Evolutionary conservation across 2,113 vertebrate species (phyloP), one percentile per base, ranked within the genome.

Genomic region (Halichoerus grypus): DNA sequence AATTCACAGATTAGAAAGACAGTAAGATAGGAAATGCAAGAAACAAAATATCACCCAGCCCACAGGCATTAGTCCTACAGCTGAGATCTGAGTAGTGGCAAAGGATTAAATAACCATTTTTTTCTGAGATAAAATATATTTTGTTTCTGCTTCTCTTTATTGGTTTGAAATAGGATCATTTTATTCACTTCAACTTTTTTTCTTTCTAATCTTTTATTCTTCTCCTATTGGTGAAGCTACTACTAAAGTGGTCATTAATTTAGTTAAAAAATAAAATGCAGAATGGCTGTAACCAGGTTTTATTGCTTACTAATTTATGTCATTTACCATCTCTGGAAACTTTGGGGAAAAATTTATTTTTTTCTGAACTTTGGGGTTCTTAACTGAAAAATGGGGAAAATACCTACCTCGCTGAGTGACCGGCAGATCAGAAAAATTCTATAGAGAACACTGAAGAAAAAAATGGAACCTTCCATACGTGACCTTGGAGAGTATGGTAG

Each of bases 231-330:
- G 12, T 79, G 39, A 95, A n/a, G 5, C 9, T 81, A 55, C 15
- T 93, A 80, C 10, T 84, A 81, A 91, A 76, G 3, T 67, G 14
- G 24, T 42, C 2, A n/a, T 53, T 18, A 10, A 83, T 96, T 92
- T 86, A 26, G 49, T 65, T 86, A 72, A 72, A 92, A 96, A 72
- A 57, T 80, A 88, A 91, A 89, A 33, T 18, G 55, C 28, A 97
- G 28, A 80, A 90, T 91, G 36, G 3, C 26, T 74, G 5, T 6
- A 65, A 61, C 2, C 5, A 90, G 28, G 4, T 57, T 67, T 81
- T 92, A 74, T 88, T 74, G 31, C 18, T 85, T 79, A 63, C 39
- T 14, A n/a, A 51, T 65, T 80, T 72, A 65, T 42, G 49, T 4
- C 11, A 84, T 80, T 65, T 67, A 67, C 21, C 11, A 92, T 51